Evolutionary conservation across 1,140 invertebrate species (phyloP).

Genomic region (Trichoplusia ni): DNA sequence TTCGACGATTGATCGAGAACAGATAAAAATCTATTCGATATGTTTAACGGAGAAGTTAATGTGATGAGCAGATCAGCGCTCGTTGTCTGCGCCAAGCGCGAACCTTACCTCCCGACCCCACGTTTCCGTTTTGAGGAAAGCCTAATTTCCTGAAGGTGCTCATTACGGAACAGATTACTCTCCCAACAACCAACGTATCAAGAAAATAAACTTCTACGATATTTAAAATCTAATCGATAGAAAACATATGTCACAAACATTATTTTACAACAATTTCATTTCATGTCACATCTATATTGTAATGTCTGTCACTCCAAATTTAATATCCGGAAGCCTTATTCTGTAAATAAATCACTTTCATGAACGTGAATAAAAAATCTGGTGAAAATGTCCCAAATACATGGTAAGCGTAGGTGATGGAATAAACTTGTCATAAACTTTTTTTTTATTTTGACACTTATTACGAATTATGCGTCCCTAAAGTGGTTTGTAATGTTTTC

Average conservation of each 20-base stretch:
- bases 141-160: slow-evolving; percentile 41
- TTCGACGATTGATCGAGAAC: slow-evolving; percentile 2
- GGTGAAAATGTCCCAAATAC: not conserved
- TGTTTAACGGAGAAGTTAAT: slow-evolving; percentile 16
- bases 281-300: too few species aligned
- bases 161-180: not conserved
- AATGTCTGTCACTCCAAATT: not conserved
- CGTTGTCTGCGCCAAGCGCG: slow-evolving; percentile 15
- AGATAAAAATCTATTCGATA: slow-evolving; percentile 6
- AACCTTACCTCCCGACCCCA: not conserved
- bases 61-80: not conserved
- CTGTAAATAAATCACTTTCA: not conserved
- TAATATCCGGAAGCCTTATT: not conserved
- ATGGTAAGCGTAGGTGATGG: not conserved
- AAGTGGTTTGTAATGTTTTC: slow-evolving; percentile 11
- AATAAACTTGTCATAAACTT: slow-evolving; percentile 17
- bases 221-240: not conserved
- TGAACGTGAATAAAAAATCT: not conserved
- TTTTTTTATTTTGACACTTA: slow-evolving; percentile 18
- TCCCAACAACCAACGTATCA: slow-evolving; percentile 2
- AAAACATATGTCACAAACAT: too few species aligned
- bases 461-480: slow-evolving; percentile 10
- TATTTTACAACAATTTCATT: too few species aligned
- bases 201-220: too few species aligned
- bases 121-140: slow-evolving; percentile 27